Evolutionary conservation across 1,140 invertebrate species (phyloP), one percentile per base, ranked within the genome.

Genomic region (Hydropsyche tenuis): DNA sequence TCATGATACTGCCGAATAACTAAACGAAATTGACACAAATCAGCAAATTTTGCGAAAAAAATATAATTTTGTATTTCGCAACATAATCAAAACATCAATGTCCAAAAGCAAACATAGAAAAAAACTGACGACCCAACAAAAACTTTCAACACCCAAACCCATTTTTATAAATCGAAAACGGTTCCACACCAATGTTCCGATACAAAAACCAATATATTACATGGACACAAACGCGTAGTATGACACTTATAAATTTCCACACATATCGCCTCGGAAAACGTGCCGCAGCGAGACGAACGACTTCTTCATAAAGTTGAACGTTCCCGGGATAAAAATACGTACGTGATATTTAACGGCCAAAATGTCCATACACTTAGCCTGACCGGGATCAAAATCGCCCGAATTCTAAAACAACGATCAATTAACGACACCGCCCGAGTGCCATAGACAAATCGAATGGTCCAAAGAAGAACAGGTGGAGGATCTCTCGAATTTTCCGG

Each of bases 231-330:
- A 60, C 22, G 23, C 22, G 25, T 22, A 11, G 11, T 25, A 60
- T 25, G 56, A 60, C 56, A 60, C 11, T 60, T 60, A 60, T 60
- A 60, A 60, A 60, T 60, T 60, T 60, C 23, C 12, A 20, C 56
- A 23, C 22, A 23, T 25, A 60, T 25, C 48, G 56, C n/a, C n/a
- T n/a, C n/a, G n/a, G n/a, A n/a, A n/a, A n/a, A n/a, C n/a, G n/a
- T n/a, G n/a, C n/a, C n/a, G n/a, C n/a, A n/a, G n/a, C n/a, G 23
- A 25, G 56, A 25, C 22, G 23, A 23, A 25, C 56, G 56, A 60
- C 18, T 25, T 25, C 56, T 53, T 9, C 48, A 53, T 60, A 25
- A 60, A 60, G 56, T 60, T 60, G 20, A 60, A 60, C 56, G 56
- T 60, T 60, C 56, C 22, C 23, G 20, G 25, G 56, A 60, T 25